Conservation (phyloP, 2,888 invertebrate species). For the Neuroscelio doddi region DNA sequence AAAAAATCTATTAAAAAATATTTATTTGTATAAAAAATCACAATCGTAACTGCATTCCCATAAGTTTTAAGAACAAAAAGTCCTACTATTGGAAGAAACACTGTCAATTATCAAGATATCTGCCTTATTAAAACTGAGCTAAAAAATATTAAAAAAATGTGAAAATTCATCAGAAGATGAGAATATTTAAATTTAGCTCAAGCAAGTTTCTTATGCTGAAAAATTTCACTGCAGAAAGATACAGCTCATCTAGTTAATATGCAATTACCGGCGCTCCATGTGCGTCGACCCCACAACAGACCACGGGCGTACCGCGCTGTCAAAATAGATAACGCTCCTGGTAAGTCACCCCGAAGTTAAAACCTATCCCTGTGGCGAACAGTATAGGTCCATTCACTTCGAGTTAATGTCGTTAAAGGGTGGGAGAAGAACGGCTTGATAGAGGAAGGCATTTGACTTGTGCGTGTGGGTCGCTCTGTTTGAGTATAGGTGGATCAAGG, state of each 20-base stretch:
- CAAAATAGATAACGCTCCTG: constrained; percentile 71
- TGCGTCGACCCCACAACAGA: constrained; percentile 59
- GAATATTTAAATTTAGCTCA: not conserved
- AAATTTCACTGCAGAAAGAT: constrained; percentile 17
- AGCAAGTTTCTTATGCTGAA: constrained; percentile 5
- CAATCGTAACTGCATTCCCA: too few relatives aligned
- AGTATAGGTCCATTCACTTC: constrained; percentile 66
- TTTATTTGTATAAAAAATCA: not conserved
- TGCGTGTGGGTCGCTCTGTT: constrained; percentile 37
- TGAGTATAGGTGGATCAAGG: constrained; percentile 48
- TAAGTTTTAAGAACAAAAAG: too few relatives aligned
- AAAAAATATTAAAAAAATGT: not conserved
- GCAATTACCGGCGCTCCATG: constrained; percentile 61
- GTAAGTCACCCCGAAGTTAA: constrained; percentile 70
- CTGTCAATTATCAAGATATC: too few relatives aligned
- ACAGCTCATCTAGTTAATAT: constrained; percentile 59
- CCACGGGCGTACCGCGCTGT: constrained; percentile 69
- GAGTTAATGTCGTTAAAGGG: constrained; percentile 68
- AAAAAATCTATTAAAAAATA: not conserved
- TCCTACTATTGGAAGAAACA: too few relatives aligned
- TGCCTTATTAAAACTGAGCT: too few relatives aligned
- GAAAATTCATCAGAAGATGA: not conserved
- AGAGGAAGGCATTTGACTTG: constrained; percentile 33
- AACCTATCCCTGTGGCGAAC: constrained; percentile 62
- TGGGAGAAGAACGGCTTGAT: constrained; percentile 50